Evolutionary conservation across 2,888 invertebrate species (phyloP).

Genomic region (Acholoe squamosa): DNA sequence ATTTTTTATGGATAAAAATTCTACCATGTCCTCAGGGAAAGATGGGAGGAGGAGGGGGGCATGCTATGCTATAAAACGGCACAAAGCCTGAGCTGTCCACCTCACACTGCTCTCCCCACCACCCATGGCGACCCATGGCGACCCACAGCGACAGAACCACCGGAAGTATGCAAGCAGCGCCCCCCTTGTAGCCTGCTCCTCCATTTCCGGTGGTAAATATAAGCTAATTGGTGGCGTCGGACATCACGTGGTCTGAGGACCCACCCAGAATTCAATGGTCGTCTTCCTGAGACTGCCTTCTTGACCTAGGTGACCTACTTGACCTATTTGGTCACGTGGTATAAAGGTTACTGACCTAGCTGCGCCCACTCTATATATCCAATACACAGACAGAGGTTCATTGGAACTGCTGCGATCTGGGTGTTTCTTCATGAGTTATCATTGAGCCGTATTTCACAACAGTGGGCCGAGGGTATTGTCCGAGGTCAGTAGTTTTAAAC

Average conservation of each 20-base stretch:
- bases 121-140: not conserved
- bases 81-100: not conserved
- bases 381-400: no score
- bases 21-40: no score
- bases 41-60: no score
- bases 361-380: no score
- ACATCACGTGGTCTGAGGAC: not conserved
- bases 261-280: not conserved
- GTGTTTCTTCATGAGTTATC: no score
- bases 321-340: not conserved
- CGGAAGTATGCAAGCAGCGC: not conserved
- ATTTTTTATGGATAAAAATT: no score
- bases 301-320: not conserved
- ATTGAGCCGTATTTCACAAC: no score
- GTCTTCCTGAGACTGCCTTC: not conserved
- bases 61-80: not conserved
- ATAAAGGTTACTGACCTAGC: no score
- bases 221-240: not conserved
- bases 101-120: not conserved
- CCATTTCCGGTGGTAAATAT: conserved; percentile 14
- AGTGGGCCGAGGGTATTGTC: no score
- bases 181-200: not conserved
- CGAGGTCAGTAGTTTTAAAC: no score
- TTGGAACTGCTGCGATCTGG: no score
- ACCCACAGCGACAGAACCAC: not conserved